phyloP scores from a whole-genome alignment of 2,797 vertebrate species.

The Tadarida brasiliensis region DNA sequence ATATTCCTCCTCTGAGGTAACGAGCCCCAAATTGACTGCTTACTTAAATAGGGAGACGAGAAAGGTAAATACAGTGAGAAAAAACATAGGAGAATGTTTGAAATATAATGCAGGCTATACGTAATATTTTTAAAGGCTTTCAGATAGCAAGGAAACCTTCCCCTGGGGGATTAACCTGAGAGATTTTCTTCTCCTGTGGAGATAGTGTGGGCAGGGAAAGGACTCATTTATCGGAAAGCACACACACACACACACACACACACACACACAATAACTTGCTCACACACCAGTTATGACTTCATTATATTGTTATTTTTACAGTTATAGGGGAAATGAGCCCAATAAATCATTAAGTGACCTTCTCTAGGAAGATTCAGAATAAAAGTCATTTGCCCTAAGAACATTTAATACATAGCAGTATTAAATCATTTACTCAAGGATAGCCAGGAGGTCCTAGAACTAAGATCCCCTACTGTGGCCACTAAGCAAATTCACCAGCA shows the following conservation, averaged over 20 bases:
- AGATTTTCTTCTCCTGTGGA: not conserved
- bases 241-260: not conserved
- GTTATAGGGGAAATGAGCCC: not conserved
- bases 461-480: not conserved
- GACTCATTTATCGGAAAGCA: not conserved
- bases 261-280: not conserved
- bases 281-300: not conserved
- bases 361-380: slow-evolving; percentile 8
- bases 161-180: not conserved
- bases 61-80: not conserved
- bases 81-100: not conserved
- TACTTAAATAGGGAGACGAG: not conserved
- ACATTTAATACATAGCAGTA: not conserved
- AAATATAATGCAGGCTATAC: not conserved
- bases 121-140: slow-evolving; percentile 29
- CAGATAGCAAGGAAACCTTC: not conserved
- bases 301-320: slow-evolving; percentile 43
- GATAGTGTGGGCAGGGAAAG: not conserved
- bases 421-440: slow-evolving; percentile 20
- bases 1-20: not conserved
- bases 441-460: not conserved
- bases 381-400: slow-evolving; percentile 48
- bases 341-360: slow-evolving; percentile 39
- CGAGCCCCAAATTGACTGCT: not conserved
- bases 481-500: slow-evolving; percentile 12